Evolutionary conservation across 2,797 vertebrate species (phyloP).

Genomic region (Rhinella marina): DNA sequence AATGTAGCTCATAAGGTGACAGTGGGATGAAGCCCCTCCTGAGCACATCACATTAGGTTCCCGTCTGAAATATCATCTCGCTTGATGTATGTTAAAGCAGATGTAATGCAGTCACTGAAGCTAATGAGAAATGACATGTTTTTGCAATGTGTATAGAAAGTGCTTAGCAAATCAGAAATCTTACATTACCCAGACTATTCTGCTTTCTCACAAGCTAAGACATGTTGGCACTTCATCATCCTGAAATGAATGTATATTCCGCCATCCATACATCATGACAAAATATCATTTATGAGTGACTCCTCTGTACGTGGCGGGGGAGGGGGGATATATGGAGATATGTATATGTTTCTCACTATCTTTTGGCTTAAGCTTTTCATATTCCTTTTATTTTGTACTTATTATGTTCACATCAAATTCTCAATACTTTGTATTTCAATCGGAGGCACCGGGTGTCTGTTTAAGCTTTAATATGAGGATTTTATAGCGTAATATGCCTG

Average conservation of each 20-base stretch:
- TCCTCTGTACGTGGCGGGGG: conserved; percentile 21
- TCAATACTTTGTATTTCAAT: neutral
- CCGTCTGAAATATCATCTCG: conserved; percentile 60
- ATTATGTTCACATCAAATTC: conserved; percentile 19
- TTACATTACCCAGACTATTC: conserved; percentile 61
- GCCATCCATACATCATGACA: conserved; percentile 52
- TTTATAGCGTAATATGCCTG: conserved; percentile 30
- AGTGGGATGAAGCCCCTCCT: conserved; percentile 48
- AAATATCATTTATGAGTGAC: conserved; percentile 47
- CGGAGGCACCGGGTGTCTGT: neutral
- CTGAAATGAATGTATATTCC: conserved; percentile 56
- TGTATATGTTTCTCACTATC: neutral
- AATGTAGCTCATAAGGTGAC: conserved; percentile 43
- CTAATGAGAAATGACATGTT: conserved; percentile 63
- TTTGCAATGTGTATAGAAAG: conserved; percentile 63
- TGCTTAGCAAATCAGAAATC: conserved; percentile 63
- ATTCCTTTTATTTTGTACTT: conserved; percentile 4
- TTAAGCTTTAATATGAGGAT: conserved; percentile 37
- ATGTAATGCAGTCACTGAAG: conserved; percentile 60
- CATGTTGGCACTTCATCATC: conserved; percentile 62
- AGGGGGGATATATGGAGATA: conserved; percentile 13
- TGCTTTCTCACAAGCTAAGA: conserved; percentile 61
- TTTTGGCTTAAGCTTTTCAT: neutral
- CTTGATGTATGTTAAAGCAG: conserved; percentile 62
- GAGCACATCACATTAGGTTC: conserved; percentile 59